phyloP scores from a whole-genome alignment of 2,888 invertebrate species.

The Acanthoscelides obtectus region DNA sequence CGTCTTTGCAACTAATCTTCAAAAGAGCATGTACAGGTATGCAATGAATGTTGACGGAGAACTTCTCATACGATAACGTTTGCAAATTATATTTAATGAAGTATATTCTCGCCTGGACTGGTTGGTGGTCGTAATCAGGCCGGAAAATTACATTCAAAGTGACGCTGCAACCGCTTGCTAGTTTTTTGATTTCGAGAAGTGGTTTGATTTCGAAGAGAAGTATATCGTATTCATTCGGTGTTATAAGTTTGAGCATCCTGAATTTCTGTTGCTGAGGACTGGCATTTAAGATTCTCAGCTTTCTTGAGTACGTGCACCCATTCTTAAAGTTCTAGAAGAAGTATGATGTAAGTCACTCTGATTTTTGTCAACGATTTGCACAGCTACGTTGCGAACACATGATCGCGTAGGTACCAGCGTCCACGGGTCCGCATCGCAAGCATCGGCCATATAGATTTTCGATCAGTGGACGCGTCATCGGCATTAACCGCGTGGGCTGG shows the following conservation, averaged over 20 bases:
- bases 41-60: constrained; percentile 19
- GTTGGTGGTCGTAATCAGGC: constrained; percentile 14
- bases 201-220: constrained; percentile 20
- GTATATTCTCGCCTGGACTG: constrained; percentile 16
- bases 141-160: constrained; percentile 17
- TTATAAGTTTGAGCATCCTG: constrained; percentile 16
- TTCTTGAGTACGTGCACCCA: constrained; percentile 21
- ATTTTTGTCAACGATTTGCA: not conserved
- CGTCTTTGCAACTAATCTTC: constrained; percentile 13
- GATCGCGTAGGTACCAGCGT: too few species aligned
- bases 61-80: constrained; percentile 15
- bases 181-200: constrained; percentile 22
- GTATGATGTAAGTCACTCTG: not conserved
- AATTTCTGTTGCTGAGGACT: constrained; percentile 19
- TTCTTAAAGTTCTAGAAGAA: constrained; percentile 20
- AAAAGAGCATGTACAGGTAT: constrained; percentile 18
- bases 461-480: too few species aligned
- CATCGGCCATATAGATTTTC: too few species aligned
- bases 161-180: constrained; percentile 19
- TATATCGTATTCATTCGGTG: constrained; percentile 21
- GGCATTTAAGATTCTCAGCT: constrained; percentile 17
- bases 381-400: not conserved
- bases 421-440: too few species aligned
- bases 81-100: constrained; percentile 21
- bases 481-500: too few species aligned